A percentile compares a stretch with the other conserved stretches of the same genome.
Evolutionary conservation across 2,797 vertebrate species (phyloP).

Genomic region (Pangasius krempfi): DNA sequence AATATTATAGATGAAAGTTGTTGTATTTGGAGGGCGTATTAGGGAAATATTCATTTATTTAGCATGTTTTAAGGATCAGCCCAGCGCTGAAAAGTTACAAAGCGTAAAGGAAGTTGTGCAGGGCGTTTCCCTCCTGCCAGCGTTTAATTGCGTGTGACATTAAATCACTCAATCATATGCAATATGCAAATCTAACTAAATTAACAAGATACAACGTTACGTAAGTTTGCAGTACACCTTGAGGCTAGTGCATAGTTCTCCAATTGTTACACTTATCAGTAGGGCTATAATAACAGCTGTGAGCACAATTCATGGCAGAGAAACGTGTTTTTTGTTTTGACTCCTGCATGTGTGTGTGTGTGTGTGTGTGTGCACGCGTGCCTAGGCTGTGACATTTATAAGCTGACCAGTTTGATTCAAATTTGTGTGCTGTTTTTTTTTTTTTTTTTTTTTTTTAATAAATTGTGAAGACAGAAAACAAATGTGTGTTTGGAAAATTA

Average conservation of each 20-base stretch:
- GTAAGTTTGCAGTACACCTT: too few species aligned
- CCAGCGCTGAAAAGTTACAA: not conserved
- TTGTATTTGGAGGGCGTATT: not conserved
- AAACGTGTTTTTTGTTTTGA: not conserved
- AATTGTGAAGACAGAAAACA: slow-evolving; percentile 17
- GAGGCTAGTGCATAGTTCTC: not conserved
- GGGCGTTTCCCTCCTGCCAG: not conserved
- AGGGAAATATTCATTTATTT: not conserved
- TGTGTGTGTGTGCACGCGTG: not conserved
- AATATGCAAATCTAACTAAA: not conserved
- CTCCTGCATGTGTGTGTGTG: not conserved
- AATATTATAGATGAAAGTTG: not conserved
- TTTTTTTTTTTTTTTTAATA: too few species aligned
- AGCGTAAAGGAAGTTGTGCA: not conserved
- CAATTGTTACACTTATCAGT: not conserved
- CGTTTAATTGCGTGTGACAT: not conserved
- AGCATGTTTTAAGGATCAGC: not conserved
- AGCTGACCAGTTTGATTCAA: not conserved
- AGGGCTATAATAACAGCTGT: not conserved
- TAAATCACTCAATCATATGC: not conserved
- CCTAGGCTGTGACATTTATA: not conserved
- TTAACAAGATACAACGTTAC: not conserved
- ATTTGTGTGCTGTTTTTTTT: not conserved
- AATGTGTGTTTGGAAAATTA: slow-evolving; percentile 32
- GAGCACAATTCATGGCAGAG: not conserved